A percentile compares a stretch with the other conserved stretches of the same genome.
These are phyloP conservation scores for Myioborus miniatus DNA, from an alignment of 2,797 vertebrate species.

Conservation along the genomic window DNA sequence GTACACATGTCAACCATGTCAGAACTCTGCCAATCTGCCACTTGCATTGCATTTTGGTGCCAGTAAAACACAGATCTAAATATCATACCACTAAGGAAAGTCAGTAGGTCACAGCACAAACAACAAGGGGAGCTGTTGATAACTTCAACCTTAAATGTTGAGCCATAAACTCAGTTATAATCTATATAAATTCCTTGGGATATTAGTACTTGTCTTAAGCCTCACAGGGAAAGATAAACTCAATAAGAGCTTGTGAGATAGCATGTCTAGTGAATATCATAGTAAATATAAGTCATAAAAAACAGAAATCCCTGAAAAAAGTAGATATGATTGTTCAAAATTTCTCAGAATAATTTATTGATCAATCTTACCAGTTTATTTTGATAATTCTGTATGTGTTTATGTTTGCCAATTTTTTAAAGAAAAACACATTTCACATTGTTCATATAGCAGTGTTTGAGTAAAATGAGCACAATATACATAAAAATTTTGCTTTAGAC, in stretches of 20 bases:
- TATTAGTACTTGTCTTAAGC: neutral
- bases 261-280: neutral
- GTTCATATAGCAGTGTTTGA: neutral
- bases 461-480: neutral
- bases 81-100: neutral
- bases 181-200: neutral
- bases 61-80: neutral
- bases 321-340: neutral
- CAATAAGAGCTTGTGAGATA: neutral
- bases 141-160: neutral
- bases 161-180: neutral
- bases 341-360: neutral
- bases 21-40: neutral
- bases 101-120: neutral
- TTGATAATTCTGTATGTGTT: neutral
- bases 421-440: neutral
- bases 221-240: neutral
- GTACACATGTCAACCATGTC: fast-evolving
- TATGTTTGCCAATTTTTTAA: neutral
- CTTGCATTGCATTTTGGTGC: neutral
- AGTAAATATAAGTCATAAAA: neutral
- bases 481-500: neutral
- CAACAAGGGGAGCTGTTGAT: neutral
- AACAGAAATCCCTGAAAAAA: neutral
- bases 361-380: neutral